A percentile compares a stretch with the other conserved stretches of the same genome.
phyloP scores from a whole-genome alignment of 2,797 vertebrate species.

The Taeniopygia guttata region DNA sequence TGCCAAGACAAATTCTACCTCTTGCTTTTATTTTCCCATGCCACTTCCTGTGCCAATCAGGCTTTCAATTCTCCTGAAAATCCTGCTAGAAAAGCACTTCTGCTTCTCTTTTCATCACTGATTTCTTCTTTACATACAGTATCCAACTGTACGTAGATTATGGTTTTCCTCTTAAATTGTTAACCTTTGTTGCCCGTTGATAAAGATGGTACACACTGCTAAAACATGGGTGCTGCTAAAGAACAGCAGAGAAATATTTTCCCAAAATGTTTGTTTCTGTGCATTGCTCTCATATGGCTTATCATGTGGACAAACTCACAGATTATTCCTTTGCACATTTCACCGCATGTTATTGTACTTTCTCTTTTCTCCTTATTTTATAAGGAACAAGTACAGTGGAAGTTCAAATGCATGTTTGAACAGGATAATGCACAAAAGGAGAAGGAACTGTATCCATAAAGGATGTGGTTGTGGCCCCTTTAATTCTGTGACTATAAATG shows the following conservation, averaged over 20 bases:
- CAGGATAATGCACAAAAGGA: not conserved
- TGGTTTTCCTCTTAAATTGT: not conserved
- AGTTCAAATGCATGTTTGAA: not conserved
- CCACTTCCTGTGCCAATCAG: constrained; percentile 47
- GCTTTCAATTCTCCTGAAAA: constrained; percentile 36
- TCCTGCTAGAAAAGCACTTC: constrained; percentile 8
- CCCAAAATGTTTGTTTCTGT: not conserved
- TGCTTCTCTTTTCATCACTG: not conserved
- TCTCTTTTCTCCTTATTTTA: not conserved
- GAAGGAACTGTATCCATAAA: not conserved
- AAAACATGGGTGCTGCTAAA: not conserved
- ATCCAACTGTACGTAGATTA: rapidly evolving
- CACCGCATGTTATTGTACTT: not conserved
- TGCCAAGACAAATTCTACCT: constrained; percentile 63
- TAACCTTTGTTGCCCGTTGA: not conserved
- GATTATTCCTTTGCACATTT: not conserved
- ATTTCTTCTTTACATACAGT: not conserved
- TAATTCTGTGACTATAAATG: constrained; percentile 45
- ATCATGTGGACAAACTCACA: not conserved
- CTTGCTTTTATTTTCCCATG: constrained; percentile 65
- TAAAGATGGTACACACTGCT: not conserved
- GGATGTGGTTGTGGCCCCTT: constrained; percentile 10
- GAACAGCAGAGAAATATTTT: not conserved
- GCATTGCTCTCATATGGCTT: not conserved
- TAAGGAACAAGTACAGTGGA: not conserved